These are phyloP conservation scores for Oenanthe oenanthe DNA, from an alignment of 2,113 vertebrate species.

Conservation along the genomic window DNA sequence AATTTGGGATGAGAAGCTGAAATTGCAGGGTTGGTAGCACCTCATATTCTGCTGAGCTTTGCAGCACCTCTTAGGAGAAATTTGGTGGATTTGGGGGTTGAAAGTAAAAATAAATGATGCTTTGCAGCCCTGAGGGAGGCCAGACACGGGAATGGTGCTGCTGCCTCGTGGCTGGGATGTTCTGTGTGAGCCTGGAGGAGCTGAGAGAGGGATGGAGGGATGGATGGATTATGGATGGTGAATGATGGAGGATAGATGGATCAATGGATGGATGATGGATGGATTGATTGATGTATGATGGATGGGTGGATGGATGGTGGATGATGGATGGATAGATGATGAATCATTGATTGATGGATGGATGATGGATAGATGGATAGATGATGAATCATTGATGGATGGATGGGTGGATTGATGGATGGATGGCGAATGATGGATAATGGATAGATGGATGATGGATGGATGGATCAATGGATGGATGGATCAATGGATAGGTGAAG, in stretches of 20 bases:
- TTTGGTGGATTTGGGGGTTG: rapidly evolving
- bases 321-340: no score
- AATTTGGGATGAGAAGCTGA: not conserved
- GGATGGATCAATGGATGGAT: no score
- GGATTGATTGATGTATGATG: not conserved
- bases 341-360: no score
- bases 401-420: not conserved
- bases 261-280: not conserved
- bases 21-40: not conserved
- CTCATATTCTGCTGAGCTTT: not conserved
- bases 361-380: not conserved
- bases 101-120: rapidly evolving
- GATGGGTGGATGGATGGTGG: not conserved
- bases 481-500: no score
- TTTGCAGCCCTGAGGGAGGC: not conserved
- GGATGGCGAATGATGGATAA: no score
- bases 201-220: not conserved
- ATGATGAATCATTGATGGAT: not conserved
- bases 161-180: rapidly evolving
- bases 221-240: not conserved
- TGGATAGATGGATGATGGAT: not conserved
- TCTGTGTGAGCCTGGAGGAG: not conserved
- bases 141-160: rapidly evolving
- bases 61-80: not conserved
- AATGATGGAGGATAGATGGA: not conserved